Base-by-base conservation (phyloP, 1,140 invertebrate species). In the Paralvinella palmiformis region DNA sequence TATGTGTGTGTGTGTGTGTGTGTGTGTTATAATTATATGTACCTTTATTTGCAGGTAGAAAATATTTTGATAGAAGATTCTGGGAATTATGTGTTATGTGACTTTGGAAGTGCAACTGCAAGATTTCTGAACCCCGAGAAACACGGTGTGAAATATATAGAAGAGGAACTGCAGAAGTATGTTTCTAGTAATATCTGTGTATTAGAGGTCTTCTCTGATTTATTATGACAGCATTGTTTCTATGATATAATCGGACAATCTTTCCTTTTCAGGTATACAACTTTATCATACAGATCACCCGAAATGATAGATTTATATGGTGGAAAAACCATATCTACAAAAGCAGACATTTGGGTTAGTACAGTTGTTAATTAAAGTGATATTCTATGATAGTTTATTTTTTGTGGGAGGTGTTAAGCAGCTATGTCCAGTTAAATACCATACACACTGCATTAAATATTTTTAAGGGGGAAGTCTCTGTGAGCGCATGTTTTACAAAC, bases 221-320 rank as follows among this genome's bases (percentile, higher is more conserved):
- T 15, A 29, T 6, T 52, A 10, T 7, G 10, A 52, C 10, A 27
- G n/a, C 3, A 29, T 22, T 22, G 17, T 6, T 5, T 17, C 10
- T 52, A 13, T 27, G 13, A n/a, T 3, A 27, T 22, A 2, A 22
- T 10, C 2, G n/a, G 15, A 3, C 24, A 52, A n/a, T 52, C 10
- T 52, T 52, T 52, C 17, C 5, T 22, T 20, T 52, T 52, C 65
- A 83, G 83, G 74, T 96, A 96, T 76, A 97, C 94, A 3, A 97
- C 94, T 1, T 80, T 96, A 20, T 90, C 91, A 52, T 96, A 97
- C 79, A 86, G 94, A 72, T 86, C 92, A 20, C 94, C 94, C 24
- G 94, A 97, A 84, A 96, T 97, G 94, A 87, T 97, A 32, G 93
- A 97, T 81, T 84, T 97, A 69, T 97, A 96, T 79, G 86, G 84